phyloP scores from a whole-genome alignment of 2,888 invertebrate species.

The Fissipunctia ypsillon region DNA sequence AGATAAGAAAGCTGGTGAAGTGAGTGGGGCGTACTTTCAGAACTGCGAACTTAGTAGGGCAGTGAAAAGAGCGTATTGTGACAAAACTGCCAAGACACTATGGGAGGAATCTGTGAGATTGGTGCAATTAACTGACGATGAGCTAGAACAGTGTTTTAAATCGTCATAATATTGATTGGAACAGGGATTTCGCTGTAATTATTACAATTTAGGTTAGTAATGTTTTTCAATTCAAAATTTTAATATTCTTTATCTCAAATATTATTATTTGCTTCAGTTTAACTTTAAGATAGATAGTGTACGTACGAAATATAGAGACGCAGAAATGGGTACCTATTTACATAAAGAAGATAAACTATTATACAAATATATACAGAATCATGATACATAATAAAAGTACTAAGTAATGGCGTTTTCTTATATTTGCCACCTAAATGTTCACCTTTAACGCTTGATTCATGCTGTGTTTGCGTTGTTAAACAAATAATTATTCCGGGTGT shows the following conservation, averaged over 20 bases:
- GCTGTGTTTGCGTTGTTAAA: slow-evolving; percentile 15
- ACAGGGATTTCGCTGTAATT: neutral
- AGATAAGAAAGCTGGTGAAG: slow-evolving; percentile 83
- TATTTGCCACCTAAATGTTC: slow-evolving; percentile 5
- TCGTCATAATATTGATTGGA: neutral
- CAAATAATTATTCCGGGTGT: slow-evolving; percentile 16
- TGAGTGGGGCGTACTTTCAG: slow-evolving; percentile 93
- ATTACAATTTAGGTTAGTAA: neutral
- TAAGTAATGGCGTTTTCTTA: neutral
- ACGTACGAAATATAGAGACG: neutral
- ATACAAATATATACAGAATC: neutral
- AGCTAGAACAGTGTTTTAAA: slow-evolving; percentile 89
- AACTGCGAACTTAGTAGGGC: slow-evolving; percentile 92
- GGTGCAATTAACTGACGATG: slow-evolving; percentile 91
- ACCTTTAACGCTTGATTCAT: slow-evolving; percentile 4
- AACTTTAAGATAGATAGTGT: neutral
- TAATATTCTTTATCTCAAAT: neutral
- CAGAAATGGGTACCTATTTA: neutral
- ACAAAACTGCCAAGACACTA: slow-evolving; percentile 92
- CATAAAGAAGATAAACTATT: neutral
- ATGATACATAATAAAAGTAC: neutral
- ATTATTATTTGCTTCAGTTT: neutral
- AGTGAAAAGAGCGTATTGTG: slow-evolving; percentile 90
- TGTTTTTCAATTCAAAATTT: neutral
- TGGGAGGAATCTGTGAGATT: slow-evolving; percentile 94